Evolutionary conservation across 2,113 vertebrate species (phyloP).

Genomic region (Hiodon tergisus): DNA sequence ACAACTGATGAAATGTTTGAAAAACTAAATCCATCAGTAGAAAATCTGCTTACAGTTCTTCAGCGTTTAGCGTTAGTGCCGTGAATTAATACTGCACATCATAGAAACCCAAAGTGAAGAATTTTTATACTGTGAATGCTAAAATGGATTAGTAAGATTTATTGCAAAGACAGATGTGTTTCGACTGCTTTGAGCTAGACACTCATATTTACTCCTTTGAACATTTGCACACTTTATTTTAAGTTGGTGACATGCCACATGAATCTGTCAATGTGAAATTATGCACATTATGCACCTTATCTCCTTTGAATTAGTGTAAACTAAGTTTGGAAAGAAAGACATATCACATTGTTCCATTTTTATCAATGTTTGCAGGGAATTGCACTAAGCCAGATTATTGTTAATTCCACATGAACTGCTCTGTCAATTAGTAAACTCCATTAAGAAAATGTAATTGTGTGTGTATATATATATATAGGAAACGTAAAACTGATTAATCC

Average conservation of each 20-base stretch:
- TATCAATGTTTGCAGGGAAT: neutral
- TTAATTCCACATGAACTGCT: neutral
- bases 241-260: conserved; percentile 61
- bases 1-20: conserved; percentile 29
- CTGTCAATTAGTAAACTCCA: neutral
- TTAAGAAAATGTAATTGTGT: neutral
- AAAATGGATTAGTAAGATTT: conserved; percentile 33
- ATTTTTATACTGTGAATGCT: conserved; percentile 31
- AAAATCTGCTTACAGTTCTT: conserved; percentile 30
- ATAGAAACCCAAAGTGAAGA: conserved; percentile 29
- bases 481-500: neutral
- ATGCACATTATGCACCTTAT: conserved; percentile 56
- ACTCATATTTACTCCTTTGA: conserved; percentile 69
- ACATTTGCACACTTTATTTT: conserved; percentile 63
- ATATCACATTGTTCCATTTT: neutral
- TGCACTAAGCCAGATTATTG: neutral
- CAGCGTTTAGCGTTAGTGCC: conserved; percentile 22
- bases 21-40: conserved; percentile 28
- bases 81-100: conserved; percentile 29
- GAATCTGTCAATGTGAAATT: conserved; percentile 62
- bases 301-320: conserved; percentile 44
- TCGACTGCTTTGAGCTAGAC: conserved; percentile 54
- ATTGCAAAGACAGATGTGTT: conserved; percentile 52
- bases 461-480: neutral
- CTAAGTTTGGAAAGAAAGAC: conserved; percentile 4